Evolutionary conservation across 2,888 invertebrate genomes (phyloP).

Genomic region (Pristionchus arcanus): DNA sequence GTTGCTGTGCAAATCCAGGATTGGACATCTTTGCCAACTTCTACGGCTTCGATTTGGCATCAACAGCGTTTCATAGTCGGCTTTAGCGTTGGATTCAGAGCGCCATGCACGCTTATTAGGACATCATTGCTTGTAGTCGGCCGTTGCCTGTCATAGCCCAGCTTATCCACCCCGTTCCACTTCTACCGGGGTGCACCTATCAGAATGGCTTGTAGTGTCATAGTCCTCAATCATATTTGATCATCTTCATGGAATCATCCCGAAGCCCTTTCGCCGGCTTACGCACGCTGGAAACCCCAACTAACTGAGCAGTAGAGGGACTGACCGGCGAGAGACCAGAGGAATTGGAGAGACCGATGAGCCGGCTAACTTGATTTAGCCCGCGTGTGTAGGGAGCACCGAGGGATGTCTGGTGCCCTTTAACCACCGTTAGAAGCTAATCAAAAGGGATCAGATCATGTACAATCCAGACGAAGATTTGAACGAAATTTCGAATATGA

Average conservation of each 20-base stretch:
- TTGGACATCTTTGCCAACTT: neutral
- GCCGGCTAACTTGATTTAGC: too few relatives aligned
- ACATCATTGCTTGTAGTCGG: too few relatives aligned
- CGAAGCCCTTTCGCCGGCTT: neutral
- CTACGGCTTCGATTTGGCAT: neutral
- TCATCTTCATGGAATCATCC: neutral
- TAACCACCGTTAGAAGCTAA: neutral
- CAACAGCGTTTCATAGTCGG: neutral
- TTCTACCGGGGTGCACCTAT: too few relatives aligned
- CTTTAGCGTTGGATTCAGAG: too few relatives aligned
- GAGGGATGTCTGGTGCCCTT: conserved; percentile 12
- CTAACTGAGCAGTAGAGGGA: neutral
- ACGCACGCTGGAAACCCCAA: neutral
- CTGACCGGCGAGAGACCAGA: too few relatives aligned
- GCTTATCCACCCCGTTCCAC: too few relatives aligned
- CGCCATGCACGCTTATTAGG: too few relatives aligned
- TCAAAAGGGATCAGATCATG: neutral
- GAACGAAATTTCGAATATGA: neutral
- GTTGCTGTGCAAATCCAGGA: neutral
- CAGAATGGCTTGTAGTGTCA: neutral
- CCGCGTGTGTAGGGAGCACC: neutral
- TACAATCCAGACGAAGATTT: neutral
- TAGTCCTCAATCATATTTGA: neutral
- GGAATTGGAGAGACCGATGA: too few relatives aligned
- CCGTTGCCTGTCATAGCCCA: too few relatives aligned